Evolutionary conservation across 2,888 invertebrate genomes (phyloP).

Genomic region (Harpalus rubripes): DNA sequence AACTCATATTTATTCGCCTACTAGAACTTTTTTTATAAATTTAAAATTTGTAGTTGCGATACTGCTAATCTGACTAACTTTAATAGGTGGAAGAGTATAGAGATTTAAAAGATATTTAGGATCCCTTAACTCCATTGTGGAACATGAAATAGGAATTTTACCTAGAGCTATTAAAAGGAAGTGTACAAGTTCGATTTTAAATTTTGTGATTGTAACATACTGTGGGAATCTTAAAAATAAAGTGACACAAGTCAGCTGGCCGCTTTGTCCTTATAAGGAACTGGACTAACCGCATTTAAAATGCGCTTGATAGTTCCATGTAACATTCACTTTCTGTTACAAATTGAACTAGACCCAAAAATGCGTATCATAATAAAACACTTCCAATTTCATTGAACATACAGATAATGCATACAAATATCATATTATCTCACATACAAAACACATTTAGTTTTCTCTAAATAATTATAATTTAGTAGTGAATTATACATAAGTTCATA

Average conservation of each 20-base stretch:
- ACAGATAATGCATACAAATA: neutral
- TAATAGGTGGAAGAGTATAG: neutral
- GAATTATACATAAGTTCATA: too few species aligned
- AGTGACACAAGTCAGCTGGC: constrained; percentile 57
- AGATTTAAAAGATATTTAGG: neutral
- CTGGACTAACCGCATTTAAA: constrained; percentile 41
- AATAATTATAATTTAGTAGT: too few species aligned
- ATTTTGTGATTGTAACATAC: neutral
- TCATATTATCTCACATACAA: too few species aligned
- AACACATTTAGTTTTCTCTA: too few species aligned
- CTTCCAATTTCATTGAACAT: neutral
- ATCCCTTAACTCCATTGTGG: neutral
- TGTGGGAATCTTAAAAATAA: constrained; percentile 9
- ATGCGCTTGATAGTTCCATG: neutral
- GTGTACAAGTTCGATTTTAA: neutral
- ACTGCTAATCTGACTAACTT: neutral
- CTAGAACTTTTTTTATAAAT: neutral
- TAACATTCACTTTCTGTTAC: constrained; percentile 29
- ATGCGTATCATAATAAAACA: neutral
- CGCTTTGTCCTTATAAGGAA: constrained; percentile 59
- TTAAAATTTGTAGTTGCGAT: neutral
- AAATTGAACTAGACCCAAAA: constrained; percentile 8
- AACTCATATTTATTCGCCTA: constrained; percentile 8
- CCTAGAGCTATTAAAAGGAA: neutral
- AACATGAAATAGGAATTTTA: neutral